Evolutionary conservation across 1,140 invertebrate genomes (phyloP), one percentile per base, ranked within the genome.

Genomic region (Procambarus clarkii): DNA sequence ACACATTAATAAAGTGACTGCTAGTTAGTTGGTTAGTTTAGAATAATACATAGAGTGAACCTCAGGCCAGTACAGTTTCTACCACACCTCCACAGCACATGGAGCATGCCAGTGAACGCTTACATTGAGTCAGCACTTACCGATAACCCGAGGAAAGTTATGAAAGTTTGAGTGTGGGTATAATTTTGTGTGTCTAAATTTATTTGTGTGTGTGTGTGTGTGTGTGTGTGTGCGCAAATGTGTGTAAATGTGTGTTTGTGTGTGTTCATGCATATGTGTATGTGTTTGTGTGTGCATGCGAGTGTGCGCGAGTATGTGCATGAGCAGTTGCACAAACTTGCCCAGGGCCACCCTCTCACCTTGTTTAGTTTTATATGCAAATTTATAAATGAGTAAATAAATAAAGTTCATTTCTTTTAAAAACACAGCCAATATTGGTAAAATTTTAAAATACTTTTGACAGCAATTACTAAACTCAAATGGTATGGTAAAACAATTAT

Each of bases 21-120:
- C 83, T 85, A 85, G 83, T 85, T 85, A 85, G 69, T 85, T 69
- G 83, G 83, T 85, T 85, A 85, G 83, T 85, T n/a, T 45, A 85
- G 83, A 85, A 69, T 85, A 34, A 85, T 74, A 71, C 83, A 71
- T 85, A 85, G 34, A 84, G 46, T 85, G 69, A 85, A 48, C 69
- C 60, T 85, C 48, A 46, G 69, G 83, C 60, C 60, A 74, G 69
- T 69, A 74, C 83, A 85, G 83, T 85, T 74, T 85, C 60, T 74
- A 71, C 69, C 79, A 81, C 18, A 81, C 24, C 48, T 54, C 79
- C 69, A 74, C 24, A 74, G 34, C 15, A 74, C 24, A 24, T 74
- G 69, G 2, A 74, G 34, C 69, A 74, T 21, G 21, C 69, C 69
- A 74, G n/a, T 74, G n/a, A 74, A 74, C 24, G 34, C 69, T 74